Evolutionary conservation across 2,113 vertebrate species (phyloP), one percentile per base, ranked within the genome.

Genomic region (Daphoenositta chrysoptera): DNA sequence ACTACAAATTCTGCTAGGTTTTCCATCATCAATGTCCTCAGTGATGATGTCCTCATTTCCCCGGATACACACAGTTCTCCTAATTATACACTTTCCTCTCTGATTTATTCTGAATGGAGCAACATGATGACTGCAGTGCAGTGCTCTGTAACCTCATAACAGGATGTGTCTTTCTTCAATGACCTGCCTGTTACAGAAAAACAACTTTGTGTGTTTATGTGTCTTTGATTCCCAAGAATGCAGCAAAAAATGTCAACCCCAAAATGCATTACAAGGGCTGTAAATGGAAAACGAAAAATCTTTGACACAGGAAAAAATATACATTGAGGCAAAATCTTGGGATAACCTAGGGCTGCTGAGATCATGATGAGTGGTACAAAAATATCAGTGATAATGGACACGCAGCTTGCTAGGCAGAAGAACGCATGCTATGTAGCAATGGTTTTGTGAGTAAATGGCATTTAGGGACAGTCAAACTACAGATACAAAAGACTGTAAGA

Each of bases 291-390:
- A 61, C 0, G 3, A 71, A 35, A 63, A 79, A 30, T 40, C 18
- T 85, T 83, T 73, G 72, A 83, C 0, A 2, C n/a, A 63, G 58
- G 73, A 68, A 79, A 65, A 89, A 72, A 77, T 64, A 77, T 17
- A 83, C 7, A 45, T 45, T 85, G 20, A 80, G n/a, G 53, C 19
- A 69, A 88, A 92, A 92, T 13, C 58, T 89, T 18, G 18, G 45
- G 37, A 64, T 60, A 86, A 72, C 45, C 37, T 61, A 85, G 76
- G 78, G 11, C 19, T 85, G 39, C 51, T 87, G 66, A 73, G 56
- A 76, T 83, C 75, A 94, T 60, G 79, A 94, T 53, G 28, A 93
- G 50, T 82, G 48, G 53, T 86, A 89, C 77, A 90, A 97, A 97
- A 97, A 83, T 87, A 92, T 88, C 82, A 63, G 54, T 73, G 83